These are phyloP conservation scores for Tetraneura akinire DNA, from an alignment of 1,140 invertebrate species.

Conservation along the genomic window DNA sequence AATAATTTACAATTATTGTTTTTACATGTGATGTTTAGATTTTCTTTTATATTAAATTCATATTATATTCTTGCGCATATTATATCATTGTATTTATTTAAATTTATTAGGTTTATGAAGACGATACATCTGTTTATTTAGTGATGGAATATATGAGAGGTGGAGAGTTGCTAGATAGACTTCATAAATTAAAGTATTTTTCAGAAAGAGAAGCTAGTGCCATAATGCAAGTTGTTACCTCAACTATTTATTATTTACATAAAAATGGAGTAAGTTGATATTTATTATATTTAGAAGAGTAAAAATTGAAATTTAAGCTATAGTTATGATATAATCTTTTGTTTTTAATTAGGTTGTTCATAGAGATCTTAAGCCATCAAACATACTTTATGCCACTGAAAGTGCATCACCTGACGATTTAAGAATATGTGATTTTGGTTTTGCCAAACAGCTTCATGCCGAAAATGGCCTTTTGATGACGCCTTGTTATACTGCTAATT, in stretches of 20 bases:
- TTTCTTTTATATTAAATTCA: no score
- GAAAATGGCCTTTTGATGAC: slow-evolving; percentile 98
- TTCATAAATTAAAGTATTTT: slow-evolving; percentile 80
- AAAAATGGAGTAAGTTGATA: slow-evolving; percentile 85
- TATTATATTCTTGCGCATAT: no score
- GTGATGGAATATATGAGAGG: slow-evolving; percentile 91
- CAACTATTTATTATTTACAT: slow-evolving; percentile 91
- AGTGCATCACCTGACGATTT: slow-evolving; percentile 79
- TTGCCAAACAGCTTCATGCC: slow-evolving; percentile 94
- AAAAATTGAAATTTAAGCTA: not conserved
- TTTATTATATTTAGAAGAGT: slow-evolving; percentile 52
- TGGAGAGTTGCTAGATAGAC: slow-evolving; percentile 92
- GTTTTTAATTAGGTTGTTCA: slow-evolving; percentile 71
- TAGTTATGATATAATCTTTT: slow-evolving; percentile 2
- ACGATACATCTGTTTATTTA: slow-evolving; percentile 83
- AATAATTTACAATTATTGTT: no score
- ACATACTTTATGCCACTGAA: slow-evolving; percentile 90
- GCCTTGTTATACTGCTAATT: slow-evolving; percentile 98
- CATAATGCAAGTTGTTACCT: slow-evolving; percentile 81
- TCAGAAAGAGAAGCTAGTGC: slow-evolving; percentile 90
- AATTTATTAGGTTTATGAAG: slow-evolving; percentile 76
- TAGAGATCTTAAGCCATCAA: slow-evolving; percentile 95
- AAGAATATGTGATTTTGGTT: slow-evolving; percentile 91
- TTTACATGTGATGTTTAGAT: no score
- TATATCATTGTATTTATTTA: not conserved